A percentile compares a stretch with the other conserved stretches of the same genome.
Evolutionary conservation across 2,797 vertebrate genomes (phyloP).

Genomic region (Choloepus didactylus): DNA sequence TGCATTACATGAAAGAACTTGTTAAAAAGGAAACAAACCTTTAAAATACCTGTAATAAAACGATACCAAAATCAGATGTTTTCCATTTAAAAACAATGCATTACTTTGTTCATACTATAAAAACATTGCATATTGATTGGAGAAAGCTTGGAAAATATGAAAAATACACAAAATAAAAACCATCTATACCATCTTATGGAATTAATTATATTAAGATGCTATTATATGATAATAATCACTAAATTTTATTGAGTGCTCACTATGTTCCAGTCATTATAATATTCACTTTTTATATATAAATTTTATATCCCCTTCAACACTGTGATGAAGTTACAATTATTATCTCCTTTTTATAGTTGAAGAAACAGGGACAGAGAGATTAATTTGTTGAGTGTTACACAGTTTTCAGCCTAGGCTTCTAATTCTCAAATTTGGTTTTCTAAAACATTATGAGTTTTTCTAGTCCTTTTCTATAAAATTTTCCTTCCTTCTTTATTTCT

Average conservation of each 20-base stretch:
- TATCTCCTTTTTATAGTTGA: background rate
- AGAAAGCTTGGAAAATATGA: slow-evolving; percentile 34
- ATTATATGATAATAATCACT: background rate
- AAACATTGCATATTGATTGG: slow-evolving; percentile 12
- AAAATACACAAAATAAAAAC: background rate
- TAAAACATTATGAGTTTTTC: background rate
- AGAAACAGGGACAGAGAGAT: background rate
- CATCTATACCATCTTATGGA: background rate
- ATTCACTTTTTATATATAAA: background rate
- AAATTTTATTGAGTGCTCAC: background rate
- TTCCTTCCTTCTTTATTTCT: background rate
- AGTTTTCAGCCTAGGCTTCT: background rate
- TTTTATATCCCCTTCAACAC: background rate
- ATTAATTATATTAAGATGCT: slow-evolving; percentile 25
- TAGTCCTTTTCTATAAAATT: background rate
- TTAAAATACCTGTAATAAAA: slow-evolving; percentile 18
- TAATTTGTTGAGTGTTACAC: background rate
- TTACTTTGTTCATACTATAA: background rate
- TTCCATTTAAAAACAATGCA: slow-evolving; percentile 1
- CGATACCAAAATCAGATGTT: background rate
- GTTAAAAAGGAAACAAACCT: background rate
- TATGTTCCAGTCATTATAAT: background rate
- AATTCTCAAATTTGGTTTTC: background rate
- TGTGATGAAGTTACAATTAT: background rate
- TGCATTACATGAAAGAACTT: background rate